These are phyloP conservation scores for Rhinolophus sinicus DNA, from an alignment of 2,113 vertebrate genomes.

Conservation along the genomic window DNA sequence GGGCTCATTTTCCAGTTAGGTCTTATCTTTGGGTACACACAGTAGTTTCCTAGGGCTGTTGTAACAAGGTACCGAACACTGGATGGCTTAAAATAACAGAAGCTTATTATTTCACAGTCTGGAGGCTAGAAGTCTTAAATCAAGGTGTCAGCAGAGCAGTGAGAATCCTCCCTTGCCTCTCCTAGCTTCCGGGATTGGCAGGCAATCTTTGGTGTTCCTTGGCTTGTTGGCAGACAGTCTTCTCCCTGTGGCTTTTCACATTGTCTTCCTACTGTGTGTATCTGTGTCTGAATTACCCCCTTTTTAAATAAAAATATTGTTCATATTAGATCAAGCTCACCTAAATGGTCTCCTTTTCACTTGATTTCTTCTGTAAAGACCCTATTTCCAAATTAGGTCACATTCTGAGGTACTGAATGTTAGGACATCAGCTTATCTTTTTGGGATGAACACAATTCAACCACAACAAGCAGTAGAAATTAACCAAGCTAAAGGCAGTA, in stretches of 20 bases:
- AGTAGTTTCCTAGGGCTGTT: background rate
- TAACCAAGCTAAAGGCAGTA: background rate
- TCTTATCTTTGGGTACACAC: too few relatives aligned
- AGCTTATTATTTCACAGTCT: background rate
- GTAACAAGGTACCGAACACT: background rate
- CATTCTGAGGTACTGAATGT: background rate
- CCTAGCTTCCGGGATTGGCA: background rate
- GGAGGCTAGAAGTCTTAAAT: background rate
- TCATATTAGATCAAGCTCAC: background rate
- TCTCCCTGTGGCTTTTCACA: background rate
- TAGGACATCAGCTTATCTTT: background rate
- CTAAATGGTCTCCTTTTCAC: background rate
- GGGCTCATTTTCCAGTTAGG: too few relatives aligned
- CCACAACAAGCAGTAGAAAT: background rate
- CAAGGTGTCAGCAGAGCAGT: background rate
- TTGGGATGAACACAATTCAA: background rate
- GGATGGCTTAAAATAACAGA: background rate
- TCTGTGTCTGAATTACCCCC: background rate
- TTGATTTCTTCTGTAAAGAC: background rate
- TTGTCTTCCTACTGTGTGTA: background rate
- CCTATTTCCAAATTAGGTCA: background rate
- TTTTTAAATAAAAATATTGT: background rate
- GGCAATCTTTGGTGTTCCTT: background rate
- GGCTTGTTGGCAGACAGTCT: background rate
- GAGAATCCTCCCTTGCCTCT: background rate